Evolutionary conservation across 2,113 vertebrate genomes (phyloP), one percentile per base, ranked within the genome.

Genomic region (Etia nguti): DNA sequence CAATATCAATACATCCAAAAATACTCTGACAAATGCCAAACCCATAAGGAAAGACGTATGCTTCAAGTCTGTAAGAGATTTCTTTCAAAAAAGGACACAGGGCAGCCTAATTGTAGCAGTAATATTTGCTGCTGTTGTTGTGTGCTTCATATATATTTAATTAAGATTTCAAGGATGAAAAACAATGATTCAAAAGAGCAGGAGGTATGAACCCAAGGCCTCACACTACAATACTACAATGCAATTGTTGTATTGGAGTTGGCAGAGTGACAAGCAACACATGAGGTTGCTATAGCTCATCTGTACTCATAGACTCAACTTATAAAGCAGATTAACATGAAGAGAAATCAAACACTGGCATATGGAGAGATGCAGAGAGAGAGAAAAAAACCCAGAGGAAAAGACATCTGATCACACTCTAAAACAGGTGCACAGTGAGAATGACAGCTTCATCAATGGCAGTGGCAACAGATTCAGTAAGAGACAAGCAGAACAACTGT

Each of bases 351-450:
- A 88, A 89, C 54, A 11, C 31, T 82, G 79, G 48, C 80, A 73
- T 89, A 85, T 83, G 56, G 29, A 82, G 80, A 68, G 41, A 89
- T 54, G 80, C 38, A 84, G 79, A 87, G 80, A 34, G 77, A 87
- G 80, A 83, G 18, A 85, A 83, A 68, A 6, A 57, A 88, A 0
- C 2, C 79, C 73, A 1, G n/a, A 81, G 57, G 88, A 91, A 75
- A 82, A 84, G 84, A 84, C 82, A 89, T 93, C 84, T 87, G 80
- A 94, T 92, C 80, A 79, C 87, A 84, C 57, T 80, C 22, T 16
- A 77, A 75, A 89, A 92, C 18, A 22, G 34, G 55, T 4, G 34
- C 86, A 56, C 84, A 87, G 87, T 55, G 31, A 75, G 84, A 80
- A 54, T 85, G 89, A 89, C 79, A n/a, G 65, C 73, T 88, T 90